A percentile compares a stretch with the other conserved stretches of the same genome.
Conservation (phyloP, 1,140 invertebrate species). For the Drosophila quadrilineata region DNA sequence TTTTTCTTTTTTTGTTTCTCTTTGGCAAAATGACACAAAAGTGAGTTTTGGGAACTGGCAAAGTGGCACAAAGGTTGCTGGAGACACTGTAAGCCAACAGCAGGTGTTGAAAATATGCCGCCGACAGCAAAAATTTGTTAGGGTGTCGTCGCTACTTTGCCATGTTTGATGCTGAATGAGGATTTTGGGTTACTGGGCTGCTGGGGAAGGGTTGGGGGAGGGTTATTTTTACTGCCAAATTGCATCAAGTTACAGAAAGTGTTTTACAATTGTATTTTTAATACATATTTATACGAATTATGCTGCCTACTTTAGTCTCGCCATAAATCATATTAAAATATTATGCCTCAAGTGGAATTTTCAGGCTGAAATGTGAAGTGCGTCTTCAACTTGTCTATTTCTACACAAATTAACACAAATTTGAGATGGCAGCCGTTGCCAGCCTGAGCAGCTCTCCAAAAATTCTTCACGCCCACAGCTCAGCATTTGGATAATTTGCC, state of each 20-base stretch:
- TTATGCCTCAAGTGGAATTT: neutral
- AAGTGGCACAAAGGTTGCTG: slow-evolving; percentile 77
- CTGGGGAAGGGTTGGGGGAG: too few relatives aligned
- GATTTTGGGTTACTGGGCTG: slow-evolving; percentile 62
- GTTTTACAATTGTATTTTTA: neutral
- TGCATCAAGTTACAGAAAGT: neutral
- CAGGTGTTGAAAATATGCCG: slow-evolving; percentile 78
- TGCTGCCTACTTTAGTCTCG: too few relatives aligned
- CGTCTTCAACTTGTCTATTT: slow-evolving; percentile 7
- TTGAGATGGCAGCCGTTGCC: slow-evolving; percentile 9
- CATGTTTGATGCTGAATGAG: too few relatives aligned
- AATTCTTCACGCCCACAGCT: slow-evolving; percentile 27
- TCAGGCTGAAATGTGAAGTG: neutral
- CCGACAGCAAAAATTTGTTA: slow-evolving; percentile 55
- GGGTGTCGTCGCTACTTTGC: too few relatives aligned
- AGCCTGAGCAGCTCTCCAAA: slow-evolving; percentile 7
- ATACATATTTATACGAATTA: neutral
- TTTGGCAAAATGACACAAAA: slow-evolving; percentile 64
- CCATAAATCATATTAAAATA: neutral
- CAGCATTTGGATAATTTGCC: slow-evolving; percentile 26
- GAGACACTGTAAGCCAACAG: slow-evolving; percentile 59
- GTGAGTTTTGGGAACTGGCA: slow-evolving; percentile 77
- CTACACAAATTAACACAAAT: slow-evolving; percentile 22
- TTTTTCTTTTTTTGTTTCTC: neutral
- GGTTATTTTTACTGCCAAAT: slow-evolving; percentile 21